Evolutionary conservation across 2,797 vertebrate genomes (phyloP).

Genomic region (Alectoris magna): DNA sequence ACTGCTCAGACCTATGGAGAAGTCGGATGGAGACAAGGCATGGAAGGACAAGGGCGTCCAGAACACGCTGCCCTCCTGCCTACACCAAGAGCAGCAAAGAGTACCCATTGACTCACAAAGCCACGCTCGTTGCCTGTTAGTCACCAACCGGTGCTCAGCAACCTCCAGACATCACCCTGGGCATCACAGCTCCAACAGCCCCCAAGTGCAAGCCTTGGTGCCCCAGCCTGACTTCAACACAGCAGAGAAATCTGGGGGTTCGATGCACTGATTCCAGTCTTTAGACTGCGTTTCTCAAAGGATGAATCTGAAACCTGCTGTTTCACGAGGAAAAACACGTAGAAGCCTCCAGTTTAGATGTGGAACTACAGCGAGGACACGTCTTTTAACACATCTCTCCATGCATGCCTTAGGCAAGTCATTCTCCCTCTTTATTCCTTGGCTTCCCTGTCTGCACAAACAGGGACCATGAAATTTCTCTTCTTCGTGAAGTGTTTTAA

Average conservation of each 20-base stretch:
- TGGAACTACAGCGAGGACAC: not conserved
- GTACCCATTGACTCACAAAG: not conserved
- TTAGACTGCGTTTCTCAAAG: not conserved
- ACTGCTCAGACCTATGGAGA: not conserved
- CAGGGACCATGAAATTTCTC: not conserved
- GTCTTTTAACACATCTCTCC: constrained; percentile 15
- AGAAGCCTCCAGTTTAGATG: not conserved
- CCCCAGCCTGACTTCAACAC: not conserved
- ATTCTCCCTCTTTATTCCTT: constrained; percentile 44
- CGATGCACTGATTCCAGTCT: accelerated
- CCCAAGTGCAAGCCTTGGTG: accelerated
- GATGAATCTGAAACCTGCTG: not conserved
- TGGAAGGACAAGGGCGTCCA: not conserved
- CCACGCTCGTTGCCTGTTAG: not conserved
- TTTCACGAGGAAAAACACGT: not conserved
- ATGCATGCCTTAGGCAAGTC: constrained; percentile 40
- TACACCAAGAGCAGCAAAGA: not conserved
- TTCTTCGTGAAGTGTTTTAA: not conserved
- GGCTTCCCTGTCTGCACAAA: constrained; percentile 21
- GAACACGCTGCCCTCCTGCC: not conserved
- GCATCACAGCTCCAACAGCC: accelerated
- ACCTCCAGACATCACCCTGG: accelerated
- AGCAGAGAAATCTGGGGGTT: not conserved
- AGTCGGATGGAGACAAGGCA: not conserved
- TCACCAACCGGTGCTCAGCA: accelerated